A percentile compares a stretch with the other conserved stretches of the same genome.
Conservation (phyloP, 2,113 vertebrate species). For the Ammodramus savannarum region DNA sequence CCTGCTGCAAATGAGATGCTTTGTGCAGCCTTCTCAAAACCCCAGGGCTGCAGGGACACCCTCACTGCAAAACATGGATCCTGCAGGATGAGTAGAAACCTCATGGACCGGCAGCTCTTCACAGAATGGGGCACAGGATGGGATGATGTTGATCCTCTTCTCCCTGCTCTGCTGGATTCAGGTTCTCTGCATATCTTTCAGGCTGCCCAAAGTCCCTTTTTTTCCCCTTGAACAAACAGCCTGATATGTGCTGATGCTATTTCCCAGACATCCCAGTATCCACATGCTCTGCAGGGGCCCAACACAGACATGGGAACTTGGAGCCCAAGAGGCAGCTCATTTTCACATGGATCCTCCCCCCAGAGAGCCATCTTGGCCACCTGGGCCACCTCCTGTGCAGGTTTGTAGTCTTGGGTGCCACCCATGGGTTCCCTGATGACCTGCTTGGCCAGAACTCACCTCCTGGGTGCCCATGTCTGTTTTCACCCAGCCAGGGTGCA, state of each 20-base stretch:
- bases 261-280: not conserved
- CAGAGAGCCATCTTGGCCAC: not conserved
- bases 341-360: not conserved
- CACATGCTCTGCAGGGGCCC: not conserved
- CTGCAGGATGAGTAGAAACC: not conserved
- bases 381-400: not conserved
- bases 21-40: not conserved
- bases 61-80: not conserved
- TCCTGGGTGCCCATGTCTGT: constrained; percentile 68
- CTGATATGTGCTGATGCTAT: not conserved
- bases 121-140: not conserved
- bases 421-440: no score
- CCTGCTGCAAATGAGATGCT: not conserved
- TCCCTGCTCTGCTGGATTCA: not conserved
- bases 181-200: not conserved
- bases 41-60: not conserved
- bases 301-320: not conserved
- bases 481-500: constrained; percentile 76
- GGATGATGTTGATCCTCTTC: not conserved
- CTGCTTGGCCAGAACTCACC: constrained; percentile 19
- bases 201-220: not conserved
- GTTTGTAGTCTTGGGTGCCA: not conserved
- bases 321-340: not conserved
- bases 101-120: not conserved
- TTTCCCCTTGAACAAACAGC: not conserved